Evolutionary conservation across 2,113 vertebrate species (phyloP).

Genomic region (Hystrix cristata): DNA sequence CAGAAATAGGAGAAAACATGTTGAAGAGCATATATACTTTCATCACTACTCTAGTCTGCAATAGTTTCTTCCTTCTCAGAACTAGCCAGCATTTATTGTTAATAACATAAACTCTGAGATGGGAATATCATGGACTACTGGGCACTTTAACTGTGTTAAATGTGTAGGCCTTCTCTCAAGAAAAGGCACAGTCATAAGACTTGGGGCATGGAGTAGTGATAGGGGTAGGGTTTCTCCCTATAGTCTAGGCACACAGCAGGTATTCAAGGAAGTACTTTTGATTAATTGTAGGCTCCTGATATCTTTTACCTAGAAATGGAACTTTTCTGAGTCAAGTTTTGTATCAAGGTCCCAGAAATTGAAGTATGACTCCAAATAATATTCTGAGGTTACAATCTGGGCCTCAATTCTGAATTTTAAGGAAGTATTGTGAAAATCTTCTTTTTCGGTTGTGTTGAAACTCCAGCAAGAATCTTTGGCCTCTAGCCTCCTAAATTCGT

Average conservation of each 20-base stretch:
- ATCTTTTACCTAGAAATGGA: not conserved
- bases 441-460: constrained; percentile 80
- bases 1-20: not conserved
- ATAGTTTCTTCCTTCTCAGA: not conserved
- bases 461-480: constrained; percentile 74
- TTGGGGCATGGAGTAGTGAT: not conserved
- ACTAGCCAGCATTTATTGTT: not conserved
- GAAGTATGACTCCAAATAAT: not conserved
- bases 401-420: constrained; percentile 3
- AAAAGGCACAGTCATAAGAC: not conserved
- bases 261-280: not conserved
- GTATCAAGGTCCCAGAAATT: not conserved
- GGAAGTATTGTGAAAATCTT: constrained; percentile 56
- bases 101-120: not conserved
- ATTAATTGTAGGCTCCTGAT: not conserved
- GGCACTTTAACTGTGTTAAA: not conserved
- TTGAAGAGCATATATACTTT: not conserved
- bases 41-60: not conserved
- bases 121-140: not conserved
- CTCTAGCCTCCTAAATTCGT: constrained; percentile 58
- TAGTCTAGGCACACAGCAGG: not conserved
- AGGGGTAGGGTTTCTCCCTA: not conserved
- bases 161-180: not conserved
- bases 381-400: constrained; percentile 34
- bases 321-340: constrained; percentile 17